phyloP scores from a whole-genome alignment of 2,888 invertebrate species.

The Timandra comae region DNA sequence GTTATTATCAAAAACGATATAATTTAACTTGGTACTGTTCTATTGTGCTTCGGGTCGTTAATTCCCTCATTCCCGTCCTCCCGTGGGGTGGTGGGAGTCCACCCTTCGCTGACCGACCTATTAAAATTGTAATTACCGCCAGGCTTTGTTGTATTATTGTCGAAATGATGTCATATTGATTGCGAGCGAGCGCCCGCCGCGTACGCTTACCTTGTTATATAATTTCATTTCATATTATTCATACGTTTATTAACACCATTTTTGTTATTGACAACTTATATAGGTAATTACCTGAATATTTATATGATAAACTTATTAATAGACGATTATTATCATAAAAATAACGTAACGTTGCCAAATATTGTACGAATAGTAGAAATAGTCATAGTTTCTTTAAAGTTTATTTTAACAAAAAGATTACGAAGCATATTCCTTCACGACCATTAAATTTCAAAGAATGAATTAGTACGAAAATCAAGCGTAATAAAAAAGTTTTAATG shows the following conservation, averaged over 20 bases:
- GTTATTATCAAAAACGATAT: slow-evolving; percentile 51
- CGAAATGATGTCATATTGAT: slow-evolving; percentile 57
- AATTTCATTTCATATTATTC: too few relatives aligned
- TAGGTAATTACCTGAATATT: too few relatives aligned
- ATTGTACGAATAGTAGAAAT: too few relatives aligned
- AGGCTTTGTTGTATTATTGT: slow-evolving; percentile 58
- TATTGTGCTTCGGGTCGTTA: slow-evolving; percentile 44
- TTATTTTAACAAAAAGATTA: slow-evolving; percentile 9
- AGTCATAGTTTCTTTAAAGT: slow-evolving; percentile 12
- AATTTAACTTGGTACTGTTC: slow-evolving; percentile 53
- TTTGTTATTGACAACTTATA: too few relatives aligned
- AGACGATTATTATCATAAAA: too few relatives aligned
- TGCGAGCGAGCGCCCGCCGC: slow-evolving; percentile 23
- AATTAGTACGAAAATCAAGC: slow-evolving; percentile 16
- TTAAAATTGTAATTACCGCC: slow-evolving; percentile 69
- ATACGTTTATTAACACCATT: too few relatives aligned
- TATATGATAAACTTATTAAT: too few relatives aligned
- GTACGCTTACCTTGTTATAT: slow-evolving; percentile 8
- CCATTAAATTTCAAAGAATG: slow-evolving; percentile 14
- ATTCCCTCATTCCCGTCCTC: slow-evolving; percentile 21
- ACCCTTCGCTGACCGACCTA: slow-evolving; percentile 58
- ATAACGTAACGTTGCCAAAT: not conserved
- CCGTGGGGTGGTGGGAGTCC: slow-evolving; percentile 18
- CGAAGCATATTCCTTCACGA: slow-evolving; percentile 6
- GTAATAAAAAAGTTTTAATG: slow-evolving; percentile 34